phyloP scores from a whole-genome alignment of 2,113 vertebrate genomes.

The Garra rufa region DNA sequence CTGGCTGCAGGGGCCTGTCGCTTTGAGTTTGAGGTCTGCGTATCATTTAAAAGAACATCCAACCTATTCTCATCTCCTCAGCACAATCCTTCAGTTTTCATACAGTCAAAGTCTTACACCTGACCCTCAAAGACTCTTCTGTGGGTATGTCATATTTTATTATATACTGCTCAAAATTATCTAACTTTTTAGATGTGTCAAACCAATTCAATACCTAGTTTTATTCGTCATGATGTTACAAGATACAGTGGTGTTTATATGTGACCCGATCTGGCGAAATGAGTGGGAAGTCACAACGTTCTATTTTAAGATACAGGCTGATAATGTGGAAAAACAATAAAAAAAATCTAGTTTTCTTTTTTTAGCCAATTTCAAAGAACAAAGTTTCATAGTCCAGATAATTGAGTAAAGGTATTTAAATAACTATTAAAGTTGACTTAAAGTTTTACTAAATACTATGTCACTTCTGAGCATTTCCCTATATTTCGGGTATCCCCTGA shows the following conservation, averaged over 20 bases:
- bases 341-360: no score
- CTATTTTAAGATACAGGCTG: no score
- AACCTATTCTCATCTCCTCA: conserved; percentile 19
- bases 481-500: no score
- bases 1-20: conserved; percentile 30
- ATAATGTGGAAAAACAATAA: no score
- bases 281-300: no score
- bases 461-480: no score
- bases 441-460: no score
- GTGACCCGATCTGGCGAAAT: no score
- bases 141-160: neutral
- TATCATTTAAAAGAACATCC: conserved; percentile 37
- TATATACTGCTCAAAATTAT: neutral
- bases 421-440: no score
- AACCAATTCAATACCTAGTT: neutral
- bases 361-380: no score
- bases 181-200: neutral
- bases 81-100: conserved; percentile 23
- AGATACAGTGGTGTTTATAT: neutral
- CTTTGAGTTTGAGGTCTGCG: neutral
- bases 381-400: no score
- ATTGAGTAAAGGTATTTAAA: no score
- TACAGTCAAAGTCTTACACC: neutral
- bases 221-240: neutral
- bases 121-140: neutral